Evolutionary conservation across 2,113 vertebrate species (phyloP).

Genomic region (Empidonax traillii): DNA sequence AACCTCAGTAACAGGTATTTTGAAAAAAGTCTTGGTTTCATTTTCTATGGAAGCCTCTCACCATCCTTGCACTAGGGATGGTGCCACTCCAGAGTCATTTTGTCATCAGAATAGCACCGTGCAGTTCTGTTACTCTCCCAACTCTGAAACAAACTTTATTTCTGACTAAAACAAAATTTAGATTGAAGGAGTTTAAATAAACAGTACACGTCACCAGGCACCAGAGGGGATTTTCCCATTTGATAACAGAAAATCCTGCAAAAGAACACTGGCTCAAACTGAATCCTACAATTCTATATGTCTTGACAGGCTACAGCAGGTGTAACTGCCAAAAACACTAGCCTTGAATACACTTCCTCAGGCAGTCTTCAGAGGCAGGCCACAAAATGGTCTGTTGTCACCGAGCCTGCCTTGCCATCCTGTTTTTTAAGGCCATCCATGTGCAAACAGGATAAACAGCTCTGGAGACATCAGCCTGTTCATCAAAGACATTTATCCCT

Average conservation of each 20-base stretch:
- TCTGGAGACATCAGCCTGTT: background rate
- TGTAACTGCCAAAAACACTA: background rate
- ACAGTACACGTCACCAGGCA: background rate
- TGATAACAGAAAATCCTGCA: background rate
- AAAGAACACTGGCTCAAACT: background rate
- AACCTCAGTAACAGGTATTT: background rate
- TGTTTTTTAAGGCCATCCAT: background rate
- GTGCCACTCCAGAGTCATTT: background rate
- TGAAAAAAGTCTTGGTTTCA: background rate
- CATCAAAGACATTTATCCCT: background rate
- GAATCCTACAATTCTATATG: background rate
- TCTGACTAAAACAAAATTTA: background rate
- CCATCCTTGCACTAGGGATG: background rate
- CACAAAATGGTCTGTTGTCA: background rate
- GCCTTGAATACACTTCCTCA: background rate
- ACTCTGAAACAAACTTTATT: background rate
- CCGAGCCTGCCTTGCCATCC: background rate
- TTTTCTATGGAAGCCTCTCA: background rate
- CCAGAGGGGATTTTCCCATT: background rate
- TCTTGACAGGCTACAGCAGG: background rate
- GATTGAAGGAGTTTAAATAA: background rate
- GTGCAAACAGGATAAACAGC: background rate
- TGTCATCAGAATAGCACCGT: background rate
- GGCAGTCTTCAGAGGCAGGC: background rate
- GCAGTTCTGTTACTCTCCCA: background rate